Evolutionary conservation across 2,113 vertebrate genomes (phyloP), one percentile per base, ranked within the genome.

Genomic region (Apistogramma diplotaenia): DNA sequence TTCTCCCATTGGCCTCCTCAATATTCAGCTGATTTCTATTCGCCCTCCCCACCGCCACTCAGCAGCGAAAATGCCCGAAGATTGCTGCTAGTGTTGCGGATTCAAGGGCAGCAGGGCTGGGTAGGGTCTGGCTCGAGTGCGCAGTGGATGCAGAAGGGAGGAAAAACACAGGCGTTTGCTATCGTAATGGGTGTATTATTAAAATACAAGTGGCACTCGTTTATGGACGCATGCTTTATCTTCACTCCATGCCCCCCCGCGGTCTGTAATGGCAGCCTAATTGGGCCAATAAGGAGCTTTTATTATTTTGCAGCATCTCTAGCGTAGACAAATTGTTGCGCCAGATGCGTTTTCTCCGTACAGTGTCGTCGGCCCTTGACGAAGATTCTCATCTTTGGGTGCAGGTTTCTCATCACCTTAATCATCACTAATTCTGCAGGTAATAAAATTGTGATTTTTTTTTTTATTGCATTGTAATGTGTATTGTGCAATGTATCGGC

Each of bases 71-170:
- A 23, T 76, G 62, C 82, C 71, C 71, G 76, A 23, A 84, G 43
- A 49, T 25, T 71, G 51, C 77, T 43, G 86, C 31, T 61, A 71
- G 78, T 75, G 87, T 86, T 83, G 91, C 92, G 81, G 85, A 82
- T 77, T 53, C 78, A 87, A 60, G 83, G 78, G 67, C 87, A 81
- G 77, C 73, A 40, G 85, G 78, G 85, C 60, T 85, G 93, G 87
- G 89, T 43, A 83, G 90, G 85, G 82, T 86, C 79, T 37, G 85
- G 77, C 55, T 79, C 76, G 74, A 76, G 51, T 88, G 83, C 89
- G 91, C 92, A 93, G 87, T 86, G 89, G 88, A 89, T 90, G 81
- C 81, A 85, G 80, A 70, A 71, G 59, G 23, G 12, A 61, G 77
- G 77, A 55, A 16, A 16, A 54, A 61, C 78, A 60, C 43, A 29